These are phyloP conservation scores for Oxyura jamaicensis DNA, from an alignment of 2,113 vertebrate species.

Conservation along the genomic window DNA sequence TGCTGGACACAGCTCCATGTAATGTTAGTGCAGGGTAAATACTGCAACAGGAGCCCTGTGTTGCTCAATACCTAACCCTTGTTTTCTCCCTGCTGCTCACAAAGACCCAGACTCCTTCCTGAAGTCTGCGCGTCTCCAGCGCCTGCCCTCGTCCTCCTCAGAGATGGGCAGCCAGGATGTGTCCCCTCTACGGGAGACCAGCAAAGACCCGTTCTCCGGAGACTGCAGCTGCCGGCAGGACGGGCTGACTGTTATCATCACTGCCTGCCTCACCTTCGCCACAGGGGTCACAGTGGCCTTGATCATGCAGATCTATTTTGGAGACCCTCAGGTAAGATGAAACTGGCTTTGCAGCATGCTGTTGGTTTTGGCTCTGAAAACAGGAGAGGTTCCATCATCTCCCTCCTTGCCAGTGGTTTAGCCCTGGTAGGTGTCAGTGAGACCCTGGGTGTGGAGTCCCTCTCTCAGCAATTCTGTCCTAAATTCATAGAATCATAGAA, in stretches of 20 bases:
- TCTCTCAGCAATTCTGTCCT: neutral
- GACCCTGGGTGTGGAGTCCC: neutral
- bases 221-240: constrained; percentile 93
- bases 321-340: constrained; percentile 90
- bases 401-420: neutral
- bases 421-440: neutral
- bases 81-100: constrained; percentile 1
- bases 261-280: constrained; percentile 95
- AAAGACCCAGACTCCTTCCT: constrained; percentile 95
- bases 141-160: constrained; percentile 92
- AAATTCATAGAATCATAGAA: neutral
- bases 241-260: constrained; percentile 94
- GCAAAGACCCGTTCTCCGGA: constrained; percentile 88
- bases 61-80: constrained; percentile 28
- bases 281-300: constrained; percentile 93
- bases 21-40: neutral
- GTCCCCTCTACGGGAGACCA: constrained; percentile 90
- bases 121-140: constrained; percentile 92
- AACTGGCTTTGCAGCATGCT: neutral
- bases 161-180: constrained; percentile 91
- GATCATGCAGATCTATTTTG: constrained; percentile 98
- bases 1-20: neutral
- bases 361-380: neutral
- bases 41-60: neutral
- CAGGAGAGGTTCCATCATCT: neutral